Conservation (phyloP, 2,888 invertebrate genomes). For the Nemotelus nigrinus region DNA sequence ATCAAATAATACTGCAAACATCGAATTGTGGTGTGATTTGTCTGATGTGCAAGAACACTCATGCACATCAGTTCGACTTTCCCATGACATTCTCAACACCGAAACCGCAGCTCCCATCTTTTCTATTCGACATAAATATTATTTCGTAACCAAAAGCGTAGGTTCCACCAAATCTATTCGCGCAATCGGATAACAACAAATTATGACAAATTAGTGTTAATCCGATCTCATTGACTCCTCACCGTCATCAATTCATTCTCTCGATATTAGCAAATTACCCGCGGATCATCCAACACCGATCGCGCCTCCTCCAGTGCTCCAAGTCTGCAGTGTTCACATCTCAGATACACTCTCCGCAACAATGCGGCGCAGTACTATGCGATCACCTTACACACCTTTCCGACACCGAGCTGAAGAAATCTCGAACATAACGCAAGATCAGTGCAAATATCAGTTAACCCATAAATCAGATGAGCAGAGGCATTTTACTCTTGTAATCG, state of each 20-base stretch:
- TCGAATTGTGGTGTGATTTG: too few relatives aligned
- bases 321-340: not conserved
- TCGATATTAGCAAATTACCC: constrained; percentile 39
- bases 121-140: not conserved
- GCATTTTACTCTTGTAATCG: constrained; percentile 30
- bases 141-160: constrained; percentile 35
- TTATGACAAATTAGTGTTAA: constrained; percentile 52
- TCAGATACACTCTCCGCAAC: not conserved
- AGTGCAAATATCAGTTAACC: constrained; percentile 46
- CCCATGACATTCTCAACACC: constrained; percentile 20
- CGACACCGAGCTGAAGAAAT: not conserved
- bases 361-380: not conserved
- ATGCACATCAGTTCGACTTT: not conserved
- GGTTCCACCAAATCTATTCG: constrained; percentile 21
- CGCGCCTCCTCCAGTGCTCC: constrained; percentile 19
- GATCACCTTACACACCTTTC: constrained; percentile 16
- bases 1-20: too few relatives aligned
- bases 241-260: constrained; percentile 45
- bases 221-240: constrained; percentile 47
- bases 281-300: constrained; percentile 29
- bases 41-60: too few relatives aligned
- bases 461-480: constrained; percentile 48
- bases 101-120: not conserved
- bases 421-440: constrained; percentile 20
- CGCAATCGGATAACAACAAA: constrained; percentile 48